Conservation (phyloP, 2,888 invertebrate genomes). For the Abrostola triplasia region DNA sequence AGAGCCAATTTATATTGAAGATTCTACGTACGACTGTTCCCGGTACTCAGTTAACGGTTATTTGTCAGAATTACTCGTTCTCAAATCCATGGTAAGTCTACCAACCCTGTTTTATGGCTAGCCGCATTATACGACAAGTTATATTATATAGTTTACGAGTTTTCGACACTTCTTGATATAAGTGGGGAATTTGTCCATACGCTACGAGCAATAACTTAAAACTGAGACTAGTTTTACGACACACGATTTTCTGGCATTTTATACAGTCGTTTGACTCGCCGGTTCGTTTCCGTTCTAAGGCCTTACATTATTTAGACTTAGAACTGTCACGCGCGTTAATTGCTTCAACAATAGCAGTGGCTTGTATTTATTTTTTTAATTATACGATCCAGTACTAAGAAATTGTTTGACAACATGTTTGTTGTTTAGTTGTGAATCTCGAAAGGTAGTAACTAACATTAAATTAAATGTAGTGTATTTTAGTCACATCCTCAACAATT, state of each 20-base stretch:
- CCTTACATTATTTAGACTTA: slow-evolving; percentile 7
- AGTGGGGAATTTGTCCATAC: slow-evolving; percentile 75
- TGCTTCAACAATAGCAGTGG: not conserved
- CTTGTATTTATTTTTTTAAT: not conserved
- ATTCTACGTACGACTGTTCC: slow-evolving; percentile 5
- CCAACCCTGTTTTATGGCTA: slow-evolving; percentile 69
- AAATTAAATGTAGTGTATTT: too few species aligned
- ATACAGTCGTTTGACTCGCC: slow-evolving; percentile 38
- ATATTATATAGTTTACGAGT: slow-evolving; percentile 72
- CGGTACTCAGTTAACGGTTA: slow-evolving; percentile 18
- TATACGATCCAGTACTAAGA: not conserved
- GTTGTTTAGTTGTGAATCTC: too few species aligned
- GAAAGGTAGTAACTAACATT: too few species aligned
- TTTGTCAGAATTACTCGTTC: slow-evolving; percentile 37
- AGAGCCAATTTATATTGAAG: not conserved
- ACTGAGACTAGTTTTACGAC: slow-evolving; percentile 72
- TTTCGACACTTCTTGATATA: slow-evolving; percentile 70
- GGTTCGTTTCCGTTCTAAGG: slow-evolving; percentile 31
- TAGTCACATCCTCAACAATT: too few species aligned
- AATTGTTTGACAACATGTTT: too few species aligned
- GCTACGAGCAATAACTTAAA: slow-evolving; percentile 70
- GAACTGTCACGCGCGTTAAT: slow-evolving; percentile 1
- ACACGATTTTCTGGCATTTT: slow-evolving; percentile 60
- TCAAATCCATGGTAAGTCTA: slow-evolving; percentile 46
- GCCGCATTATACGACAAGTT: slow-evolving; percentile 64